A percentile compares a stretch with the other conserved stretches of the same genome.
phyloP scores from a whole-genome alignment of 2,113 vertebrate genomes.

The Madoqua kirkii region DNA sequence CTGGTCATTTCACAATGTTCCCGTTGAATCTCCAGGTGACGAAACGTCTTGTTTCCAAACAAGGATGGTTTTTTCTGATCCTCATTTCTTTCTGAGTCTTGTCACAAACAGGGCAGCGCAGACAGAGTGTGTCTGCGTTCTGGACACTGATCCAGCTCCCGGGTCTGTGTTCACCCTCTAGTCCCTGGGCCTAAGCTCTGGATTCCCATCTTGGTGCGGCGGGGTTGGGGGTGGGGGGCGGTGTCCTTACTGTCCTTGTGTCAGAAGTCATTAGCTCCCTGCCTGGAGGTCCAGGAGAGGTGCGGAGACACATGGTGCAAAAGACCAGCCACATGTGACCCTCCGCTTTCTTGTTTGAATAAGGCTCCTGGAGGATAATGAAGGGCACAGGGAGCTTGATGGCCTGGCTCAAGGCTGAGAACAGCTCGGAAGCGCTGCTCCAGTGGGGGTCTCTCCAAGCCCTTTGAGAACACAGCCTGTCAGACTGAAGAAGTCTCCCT shows the following conservation, averaged over 20 bases:
- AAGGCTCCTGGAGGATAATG: neutral
- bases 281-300: neutral
- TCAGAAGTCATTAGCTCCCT: too few relatives aligned
- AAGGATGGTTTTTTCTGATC: rapidly evolving
- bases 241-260: neutral
- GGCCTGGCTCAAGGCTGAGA: neutral
- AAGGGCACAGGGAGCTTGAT: too few relatives aligned
- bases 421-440: too few relatives aligned
- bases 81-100: rapidly evolving
- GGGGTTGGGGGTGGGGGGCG: rapidly evolving
- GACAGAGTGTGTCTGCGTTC: rapidly evolving
- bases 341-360: neutral
- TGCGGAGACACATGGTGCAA: rapidly evolving
- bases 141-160: rapidly evolving
- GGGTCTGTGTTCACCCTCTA: rapidly evolving
- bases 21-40: neutral
- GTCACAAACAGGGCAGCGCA: rapidly evolving
- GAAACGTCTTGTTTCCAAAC: neutral
- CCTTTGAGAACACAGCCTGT: rapidly evolving
- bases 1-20: too few relatives aligned
- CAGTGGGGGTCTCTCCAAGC: rapidly evolving
- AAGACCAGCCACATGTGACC: rapidly evolving
- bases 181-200: rapidly evolving
- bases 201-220: rapidly evolving
- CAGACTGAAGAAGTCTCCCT: rapidly evolving